Evolutionary conservation across 2,888 invertebrate genomes (phyloP).

Genomic region (Xanthia icteritia): DNA sequence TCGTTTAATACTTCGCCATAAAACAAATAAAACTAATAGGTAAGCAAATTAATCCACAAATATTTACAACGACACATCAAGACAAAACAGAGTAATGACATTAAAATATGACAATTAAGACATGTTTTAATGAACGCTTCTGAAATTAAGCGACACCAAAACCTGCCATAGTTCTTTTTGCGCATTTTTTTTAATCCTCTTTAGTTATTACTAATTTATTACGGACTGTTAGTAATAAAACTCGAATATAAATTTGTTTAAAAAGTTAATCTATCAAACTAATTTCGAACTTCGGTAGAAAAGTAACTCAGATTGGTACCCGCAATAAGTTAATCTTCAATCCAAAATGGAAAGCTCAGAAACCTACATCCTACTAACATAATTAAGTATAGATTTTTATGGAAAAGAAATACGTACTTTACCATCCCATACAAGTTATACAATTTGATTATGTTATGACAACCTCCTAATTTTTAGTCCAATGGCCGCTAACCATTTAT

Average conservation of each 20-base stretch:
- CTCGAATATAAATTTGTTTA: background rate
- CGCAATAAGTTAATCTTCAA: background rate
- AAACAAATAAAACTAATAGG: no score
- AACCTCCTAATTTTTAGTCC: conserved; percentile 16
- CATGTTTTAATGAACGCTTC: no score
- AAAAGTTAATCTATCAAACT: background rate
- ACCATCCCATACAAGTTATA: conserved; percentile 6
- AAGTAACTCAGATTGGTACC: background rate
- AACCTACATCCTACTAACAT: background rate
- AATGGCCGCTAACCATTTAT: conserved; percentile 3
- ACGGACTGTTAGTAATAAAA: background rate
- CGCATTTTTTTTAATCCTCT: background rate
- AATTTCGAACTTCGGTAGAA: background rate
- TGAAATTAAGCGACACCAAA: no score
- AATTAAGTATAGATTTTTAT: background rate
- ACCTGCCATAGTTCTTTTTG: no score
- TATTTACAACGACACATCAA: no score
- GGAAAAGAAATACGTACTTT: background rate
- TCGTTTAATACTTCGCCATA: no score
- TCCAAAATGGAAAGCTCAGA: background rate
- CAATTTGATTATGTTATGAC: conserved; percentile 32
- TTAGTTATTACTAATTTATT: background rate
- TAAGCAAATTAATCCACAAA: no score
- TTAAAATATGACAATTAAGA: no score
- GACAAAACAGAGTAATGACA: no score